These are phyloP conservation scores for Odontamblyopus rebecca DNA, from an alignment of 2,797 vertebrate species.

Conservation along the genomic window DNA sequence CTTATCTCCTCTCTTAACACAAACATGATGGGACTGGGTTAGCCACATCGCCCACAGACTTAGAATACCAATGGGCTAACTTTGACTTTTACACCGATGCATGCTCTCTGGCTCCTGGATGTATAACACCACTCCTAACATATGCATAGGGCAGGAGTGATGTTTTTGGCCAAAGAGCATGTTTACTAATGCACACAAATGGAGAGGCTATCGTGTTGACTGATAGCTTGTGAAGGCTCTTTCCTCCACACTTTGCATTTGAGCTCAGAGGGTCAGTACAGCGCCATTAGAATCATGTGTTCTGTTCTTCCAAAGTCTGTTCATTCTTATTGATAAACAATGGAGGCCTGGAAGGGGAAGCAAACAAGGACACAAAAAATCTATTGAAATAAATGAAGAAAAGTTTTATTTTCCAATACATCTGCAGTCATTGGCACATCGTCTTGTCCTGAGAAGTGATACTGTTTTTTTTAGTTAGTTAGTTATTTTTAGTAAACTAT, in stretches of 20 bases:
- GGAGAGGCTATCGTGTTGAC: constrained; percentile 37
- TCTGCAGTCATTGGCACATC: neutral
- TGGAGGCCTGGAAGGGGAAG: constrained; percentile 27
- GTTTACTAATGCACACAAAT: constrained; percentile 30
- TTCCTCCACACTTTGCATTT: constrained; percentile 50
- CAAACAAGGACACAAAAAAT: neutral
- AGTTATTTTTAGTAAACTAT: too few relatives aligned
- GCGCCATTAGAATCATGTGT: constrained; percentile 53
- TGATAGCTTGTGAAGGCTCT: constrained; percentile 61
- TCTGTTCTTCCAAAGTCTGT: constrained; percentile 51
- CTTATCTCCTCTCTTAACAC: constrained; percentile 50
- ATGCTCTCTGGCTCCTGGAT: constrained; percentile 22
- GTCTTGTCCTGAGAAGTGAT: neutral
- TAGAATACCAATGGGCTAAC: constrained; percentile 57
- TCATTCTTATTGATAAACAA: constrained; percentile 60
- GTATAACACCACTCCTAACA: constrained; percentile 21
- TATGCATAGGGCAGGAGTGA: constrained; percentile 18
- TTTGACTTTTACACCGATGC: constrained; percentile 41
- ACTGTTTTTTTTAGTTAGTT: too few relatives aligned
- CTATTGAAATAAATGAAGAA: neutral
- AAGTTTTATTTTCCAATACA: neutral
- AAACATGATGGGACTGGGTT: constrained; percentile 73
- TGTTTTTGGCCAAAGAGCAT: constrained; percentile 40
- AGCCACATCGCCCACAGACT: constrained; percentile 52
- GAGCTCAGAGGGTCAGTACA: constrained; percentile 49